These are phyloP conservation scores for Sebastes umbrosus DNA, from an alignment of 2,797 vertebrate genomes.

Conservation along the genomic window DNA sequence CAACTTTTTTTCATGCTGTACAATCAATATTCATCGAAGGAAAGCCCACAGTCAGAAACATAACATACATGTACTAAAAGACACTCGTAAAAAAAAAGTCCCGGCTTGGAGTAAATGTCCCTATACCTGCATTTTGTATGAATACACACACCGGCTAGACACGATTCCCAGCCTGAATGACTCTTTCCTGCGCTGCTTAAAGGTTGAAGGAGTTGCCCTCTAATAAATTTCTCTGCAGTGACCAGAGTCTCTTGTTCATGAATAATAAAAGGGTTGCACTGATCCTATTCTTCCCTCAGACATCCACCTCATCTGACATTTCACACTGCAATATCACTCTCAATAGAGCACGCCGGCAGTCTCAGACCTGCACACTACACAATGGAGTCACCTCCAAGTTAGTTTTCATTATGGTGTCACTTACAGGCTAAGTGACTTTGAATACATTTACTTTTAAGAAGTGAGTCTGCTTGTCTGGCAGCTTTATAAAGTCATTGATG, in stretches of 20 bases:
- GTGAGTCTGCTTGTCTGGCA: conserved; percentile 10
- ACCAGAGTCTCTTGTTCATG: conserved; percentile 65
- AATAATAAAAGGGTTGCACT: conserved; percentile 64
- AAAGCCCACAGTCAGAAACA: neutral
- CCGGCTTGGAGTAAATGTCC: neutral
- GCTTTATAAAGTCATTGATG: conserved; percentile 26
- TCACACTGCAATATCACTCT: conserved; percentile 52
- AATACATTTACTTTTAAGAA: conserved; percentile 41
- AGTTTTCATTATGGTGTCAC: conserved; percentile 44
- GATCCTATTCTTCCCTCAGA: conserved; percentile 63
- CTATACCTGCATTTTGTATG: neutral
- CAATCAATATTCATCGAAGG: neutral
- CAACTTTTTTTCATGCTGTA: neutral
- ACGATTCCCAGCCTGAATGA: neutral
- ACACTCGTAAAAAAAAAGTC: neutral
- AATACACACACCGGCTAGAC: neutral
- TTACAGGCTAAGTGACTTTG: conserved; percentile 31
- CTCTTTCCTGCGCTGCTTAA: conserved; percentile 21
- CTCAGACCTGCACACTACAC: neutral
- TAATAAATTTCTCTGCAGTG: conserved; percentile 62
- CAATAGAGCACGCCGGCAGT: neutral
- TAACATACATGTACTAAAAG: neutral
- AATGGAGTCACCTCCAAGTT: conserved; percentile 18
- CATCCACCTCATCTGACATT: conserved; percentile 55
- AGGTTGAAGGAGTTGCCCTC: conserved; percentile 56